phyloP scores from a whole-genome alignment of 2,113 vertebrate genomes.

The Tretioscincus oriximinensis region DNA sequence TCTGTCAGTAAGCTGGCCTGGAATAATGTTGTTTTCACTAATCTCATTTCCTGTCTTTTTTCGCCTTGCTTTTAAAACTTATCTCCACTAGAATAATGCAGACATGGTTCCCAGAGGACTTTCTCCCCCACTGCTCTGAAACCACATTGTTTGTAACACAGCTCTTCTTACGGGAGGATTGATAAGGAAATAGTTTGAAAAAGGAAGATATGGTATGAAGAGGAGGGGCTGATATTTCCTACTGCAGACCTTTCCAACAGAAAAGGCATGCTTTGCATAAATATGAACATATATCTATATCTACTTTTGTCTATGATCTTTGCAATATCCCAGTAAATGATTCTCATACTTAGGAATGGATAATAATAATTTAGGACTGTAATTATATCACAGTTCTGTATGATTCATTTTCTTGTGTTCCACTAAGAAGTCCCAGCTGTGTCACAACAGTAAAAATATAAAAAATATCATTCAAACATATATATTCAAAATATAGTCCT shows the following conservation, averaged over 20 bases:
- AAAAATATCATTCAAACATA: no score
- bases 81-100: constrained; percentile 31
- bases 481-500: no score
- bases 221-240: neutral
- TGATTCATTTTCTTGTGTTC: no score
- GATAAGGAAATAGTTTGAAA: neutral
- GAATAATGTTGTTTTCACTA: constrained; percentile 41
- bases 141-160: neutral
- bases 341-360: neutral
- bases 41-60: constrained; percentile 46
- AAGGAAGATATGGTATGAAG: neutral
- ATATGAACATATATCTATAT: no score
- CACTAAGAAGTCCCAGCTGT: no score
- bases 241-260: neutral
- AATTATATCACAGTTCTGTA: no score
- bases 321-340: neutral
- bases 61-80: constrained; percentile 27
- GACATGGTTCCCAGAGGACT: constrained; percentile 22
- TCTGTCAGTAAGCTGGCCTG: constrained; percentile 36
- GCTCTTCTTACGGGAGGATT: neutral
- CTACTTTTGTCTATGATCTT: neutral
- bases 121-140: constrained; percentile 7
- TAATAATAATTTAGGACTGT: neutral
- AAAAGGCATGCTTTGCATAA: neutral
- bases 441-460: no score